phyloP scores from a whole-genome alignment of 2,888 invertebrate genomes.

The Teinopalpus imperialis region DNA sequence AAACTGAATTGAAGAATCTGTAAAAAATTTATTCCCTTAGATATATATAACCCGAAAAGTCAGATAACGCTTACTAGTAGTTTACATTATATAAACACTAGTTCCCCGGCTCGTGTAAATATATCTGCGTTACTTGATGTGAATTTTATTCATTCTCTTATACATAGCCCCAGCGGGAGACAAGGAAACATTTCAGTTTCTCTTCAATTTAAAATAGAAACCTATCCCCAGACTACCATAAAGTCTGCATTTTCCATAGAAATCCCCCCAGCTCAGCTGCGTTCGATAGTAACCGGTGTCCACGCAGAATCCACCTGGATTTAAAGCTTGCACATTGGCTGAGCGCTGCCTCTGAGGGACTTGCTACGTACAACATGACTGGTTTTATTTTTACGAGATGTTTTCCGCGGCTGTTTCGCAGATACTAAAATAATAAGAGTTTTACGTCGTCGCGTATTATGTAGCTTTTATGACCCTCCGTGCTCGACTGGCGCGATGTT shows the following conservation, averaged over 20 bases:
- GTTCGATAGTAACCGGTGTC: slow-evolving; percentile 74
- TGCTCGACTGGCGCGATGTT: slow-evolving; percentile 73
- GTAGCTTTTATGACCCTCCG: slow-evolving; percentile 73
- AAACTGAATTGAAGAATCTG: no score
- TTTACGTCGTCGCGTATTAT: slow-evolving; percentile 77
- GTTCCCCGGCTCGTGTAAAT: slow-evolving; percentile 63
- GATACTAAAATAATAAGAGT: slow-evolving; percentile 81
- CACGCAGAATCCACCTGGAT: slow-evolving; percentile 74
- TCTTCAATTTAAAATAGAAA: slow-evolving; percentile 80
- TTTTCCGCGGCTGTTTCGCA: slow-evolving; percentile 75
- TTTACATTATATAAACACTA: slow-evolving; percentile 35
- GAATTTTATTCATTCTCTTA: slow-evolving; percentile 71
- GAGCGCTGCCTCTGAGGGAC: slow-evolving; percentile 50
- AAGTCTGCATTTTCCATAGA: slow-evolving; percentile 80
- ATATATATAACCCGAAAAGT: no score
- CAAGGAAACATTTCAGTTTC: slow-evolving; percentile 75
- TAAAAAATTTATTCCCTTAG: no score
- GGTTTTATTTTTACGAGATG: slow-evolving; percentile 79
- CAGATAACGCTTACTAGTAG: no score
- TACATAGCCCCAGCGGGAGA: slow-evolving; percentile 63
- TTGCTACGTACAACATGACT: slow-evolving; percentile 68
- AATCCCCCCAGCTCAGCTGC: slow-evolving; percentile 67
- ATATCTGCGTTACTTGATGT: slow-evolving; percentile 67
- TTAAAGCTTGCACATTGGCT: slow-evolving; percentile 61
- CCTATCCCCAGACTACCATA: slow-evolving; percentile 78